These are phyloP conservation scores for Hydra vulgaris DNA, from an alignment of 30 jellyfish, hydroid and myxozoan genomes.

Conservation along the genomic window DNA sequence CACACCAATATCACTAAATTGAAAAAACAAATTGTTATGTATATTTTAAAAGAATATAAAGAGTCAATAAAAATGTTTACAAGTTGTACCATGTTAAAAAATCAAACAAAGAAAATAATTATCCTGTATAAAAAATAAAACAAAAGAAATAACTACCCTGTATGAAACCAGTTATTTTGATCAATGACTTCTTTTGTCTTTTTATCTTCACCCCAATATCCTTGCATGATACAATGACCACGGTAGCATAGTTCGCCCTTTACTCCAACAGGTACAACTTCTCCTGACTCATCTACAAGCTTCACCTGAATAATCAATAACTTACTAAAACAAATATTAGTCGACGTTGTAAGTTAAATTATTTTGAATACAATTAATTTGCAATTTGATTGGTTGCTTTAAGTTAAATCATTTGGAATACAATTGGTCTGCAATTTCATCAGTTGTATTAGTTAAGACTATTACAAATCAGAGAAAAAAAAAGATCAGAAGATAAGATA, in stretches of 20 bases:
- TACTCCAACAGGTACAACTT: conserved; percentile 67
- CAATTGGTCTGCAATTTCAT: too few species aligned
- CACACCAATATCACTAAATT: conserved; percentile 54
- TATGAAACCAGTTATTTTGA: conserved; percentile 76
- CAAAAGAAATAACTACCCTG: conserved; percentile 40
- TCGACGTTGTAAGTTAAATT: neutral
- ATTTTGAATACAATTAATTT: neutral
- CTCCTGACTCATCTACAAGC: conserved; percentile 40
- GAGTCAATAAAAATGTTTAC: too few species aligned
- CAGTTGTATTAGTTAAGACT: too few species aligned
- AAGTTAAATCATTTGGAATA: too few species aligned
- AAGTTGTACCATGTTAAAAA: too few species aligned
- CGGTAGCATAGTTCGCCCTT: conserved; percentile 89
- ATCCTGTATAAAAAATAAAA: too few species aligned
- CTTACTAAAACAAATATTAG: neutral
- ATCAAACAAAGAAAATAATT: too few species aligned
- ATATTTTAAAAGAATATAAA: too few species aligned
- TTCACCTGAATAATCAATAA: conserved; percentile 33
- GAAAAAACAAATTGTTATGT: too few species aligned
- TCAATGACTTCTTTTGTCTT: conserved; percentile 83
- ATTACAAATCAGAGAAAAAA: too few species aligned
- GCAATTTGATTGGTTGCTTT: neutral
- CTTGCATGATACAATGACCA: conserved; percentile 70
- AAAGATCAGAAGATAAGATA: too few species aligned
- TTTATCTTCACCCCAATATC: conserved; percentile 75